Base-by-base conservation (phyloP, 1,140 invertebrate species). In the Phortica variegata region DNA sequence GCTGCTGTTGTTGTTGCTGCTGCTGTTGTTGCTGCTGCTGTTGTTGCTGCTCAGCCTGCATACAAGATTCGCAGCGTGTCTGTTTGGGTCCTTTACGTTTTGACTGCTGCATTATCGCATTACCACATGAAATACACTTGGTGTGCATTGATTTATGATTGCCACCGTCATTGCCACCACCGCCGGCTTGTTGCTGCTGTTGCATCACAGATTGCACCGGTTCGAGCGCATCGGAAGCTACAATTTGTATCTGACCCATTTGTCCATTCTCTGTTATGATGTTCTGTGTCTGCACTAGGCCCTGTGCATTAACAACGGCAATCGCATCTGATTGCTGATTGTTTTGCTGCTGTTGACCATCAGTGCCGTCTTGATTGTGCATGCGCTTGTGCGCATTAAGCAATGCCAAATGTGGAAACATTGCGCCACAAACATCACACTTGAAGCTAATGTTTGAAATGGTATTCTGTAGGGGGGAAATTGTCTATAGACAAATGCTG, bases 391-490 rank as follows among this genome's bases (percentile, higher is more conserved):
- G 89, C 60, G 89, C 86, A 76, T 88, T 90, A 1, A 91, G 74
- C 34, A 90, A 66, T 18, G 86, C 84, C 47, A 90, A 78, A 66
- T 91, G 88, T 2, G 84, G 84, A 72, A 91, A 91, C 77, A 89
- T 88, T 23, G 90, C 75, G 19, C 88, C 88, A 68, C 89, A 91
- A 3, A 90, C 85, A 76, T 91, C 89, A 75, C 89, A 91, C 77
- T 91, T 91, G 69, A 89, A 90, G 48, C 87, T 89, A 12, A 89
- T 88, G 60, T 87, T 87, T 15, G 84, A 86, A 58, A 89, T 88
- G 37, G 87, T 81, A 60, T 85, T 85, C 60, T 82, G 54, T 31
- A 69, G 43, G 15, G 21, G 33, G 5, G 29, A 43, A 44, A 45
- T 40, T 13, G 5, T 15, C 19, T 39, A 43, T 38, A 21, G 18